Conservation (phyloP, 2,888 invertebrate genomes). For the Acheta domesticus region DNA sequence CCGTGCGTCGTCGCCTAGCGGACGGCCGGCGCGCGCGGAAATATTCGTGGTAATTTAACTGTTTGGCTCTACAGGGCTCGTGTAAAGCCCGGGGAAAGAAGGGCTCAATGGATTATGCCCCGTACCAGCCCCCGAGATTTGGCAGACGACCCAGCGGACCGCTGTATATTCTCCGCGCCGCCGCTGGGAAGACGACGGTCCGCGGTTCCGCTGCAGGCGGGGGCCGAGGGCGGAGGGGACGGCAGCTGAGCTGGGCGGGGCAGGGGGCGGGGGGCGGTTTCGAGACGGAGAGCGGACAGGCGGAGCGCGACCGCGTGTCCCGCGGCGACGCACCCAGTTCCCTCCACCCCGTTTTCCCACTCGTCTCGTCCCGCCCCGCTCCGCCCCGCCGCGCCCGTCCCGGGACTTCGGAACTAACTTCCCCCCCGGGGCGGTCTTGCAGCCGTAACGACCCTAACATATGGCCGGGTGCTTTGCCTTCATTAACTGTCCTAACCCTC, state of each 20-base stretch:
- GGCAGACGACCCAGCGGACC: neutral
- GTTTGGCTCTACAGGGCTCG: neutral
- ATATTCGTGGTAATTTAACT: slow-evolving; percentile 18
- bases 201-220: neutral
- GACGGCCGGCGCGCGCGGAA: neutral
- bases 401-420: neutral
- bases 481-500: slow-evolving; percentile 18
- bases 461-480: slow-evolving; percentile 18
- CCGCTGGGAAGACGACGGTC: neutral
- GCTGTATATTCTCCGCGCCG: neutral
- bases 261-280: neutral
- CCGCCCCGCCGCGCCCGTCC: neutral
- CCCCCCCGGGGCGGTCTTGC: neutral
- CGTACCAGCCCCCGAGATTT: neutral
- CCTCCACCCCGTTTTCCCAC: neutral
- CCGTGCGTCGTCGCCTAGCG: neutral
- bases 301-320: neutral
- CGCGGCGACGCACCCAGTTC: neutral
- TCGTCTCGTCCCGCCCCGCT: neutral
- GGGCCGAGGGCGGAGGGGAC: neutral
- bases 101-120: neutral
- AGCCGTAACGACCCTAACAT: slow-evolving; percentile 1
- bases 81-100: slow-evolving; percentile 3
- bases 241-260: neutral
- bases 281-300: neutral